Evolutionary conservation across 2,113 vertebrate genomes (phyloP), one percentile per base, ranked within the genome.

Genomic region (Seriola quinqueradiata): DNA sequence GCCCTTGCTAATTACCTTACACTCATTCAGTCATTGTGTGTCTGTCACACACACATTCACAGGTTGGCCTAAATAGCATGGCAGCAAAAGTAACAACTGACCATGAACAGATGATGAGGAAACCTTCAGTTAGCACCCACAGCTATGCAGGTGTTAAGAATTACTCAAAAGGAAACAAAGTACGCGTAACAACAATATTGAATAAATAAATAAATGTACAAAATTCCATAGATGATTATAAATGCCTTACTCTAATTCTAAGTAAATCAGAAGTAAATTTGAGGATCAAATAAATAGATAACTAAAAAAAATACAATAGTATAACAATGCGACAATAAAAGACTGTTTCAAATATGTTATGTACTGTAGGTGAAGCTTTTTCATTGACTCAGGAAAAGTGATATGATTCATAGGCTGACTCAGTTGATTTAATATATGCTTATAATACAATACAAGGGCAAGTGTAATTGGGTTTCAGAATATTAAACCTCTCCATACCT

Each of bases 401-500:
- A 82, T 74, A 87, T 87, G 89, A 93, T 88, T 91, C 79, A 91
- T 84, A 77, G 65, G 65, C 83, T 84, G 79, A 89, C 83, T 87
- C 60, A 25, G 70, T 73, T 91, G 81, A 93, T 92, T 92, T 85
- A 90, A 93, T 92, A 89, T 84, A 59, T 23, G 46, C 67, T 68
- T 83, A 90, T 90, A 92, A 93, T 90, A 81, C 81, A 90, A 91
- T 90, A 80, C 60, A 64, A 84, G 86, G 86, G 86, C 83, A 87
- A 78, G 82, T 78, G 71, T 92, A 91, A 93, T 92, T 89, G 54
- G 74, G 83, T 93, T 93, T 90, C 46, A 86, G 68, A 84, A 83
- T 89, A 93, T 92, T 89, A 90, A 91, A 92, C 81, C 77, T 87
- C 87, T 87, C 82, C 75, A 85, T 90, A 92, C 89, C 88, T 89